A percentile compares a stretch with the other conserved stretches of the same genome.
phyloP scores from a whole-genome alignment of 1,140 invertebrate species.

The Ptiloglossa arizonensis region DNA sequence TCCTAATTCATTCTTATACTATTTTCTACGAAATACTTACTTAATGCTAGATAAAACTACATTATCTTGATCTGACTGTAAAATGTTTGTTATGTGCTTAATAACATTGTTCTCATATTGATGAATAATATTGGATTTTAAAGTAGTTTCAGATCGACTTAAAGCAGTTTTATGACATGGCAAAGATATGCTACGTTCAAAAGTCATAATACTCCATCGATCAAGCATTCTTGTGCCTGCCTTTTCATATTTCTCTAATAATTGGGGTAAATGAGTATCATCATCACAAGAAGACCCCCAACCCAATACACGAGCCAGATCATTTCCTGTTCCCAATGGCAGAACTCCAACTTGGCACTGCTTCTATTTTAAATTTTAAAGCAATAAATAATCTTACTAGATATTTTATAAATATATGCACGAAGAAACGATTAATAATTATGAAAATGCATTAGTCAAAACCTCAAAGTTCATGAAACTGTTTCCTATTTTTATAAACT shows the following conservation, averaged over 20 bases:
- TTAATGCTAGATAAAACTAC: constrained; percentile 90
- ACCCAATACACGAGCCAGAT: constrained; percentile 95
- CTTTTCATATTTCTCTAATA: constrained; percentile 96
- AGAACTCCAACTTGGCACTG: constrained; percentile 96
- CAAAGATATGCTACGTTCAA: constrained; percentile 88
- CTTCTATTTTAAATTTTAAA: constrained; percentile 83
- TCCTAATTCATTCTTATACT: too few relatives aligned
- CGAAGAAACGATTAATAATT: background rate
- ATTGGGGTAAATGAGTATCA: constrained; percentile 94
- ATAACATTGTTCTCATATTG: constrained; percentile 92
- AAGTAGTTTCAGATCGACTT: constrained; percentile 81
- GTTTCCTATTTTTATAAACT: background rate
- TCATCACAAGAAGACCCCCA: constrained; percentile 98
- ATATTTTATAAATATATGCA: background rate
- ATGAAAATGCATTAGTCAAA: background rate
- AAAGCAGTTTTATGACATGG: constrained; percentile 83
- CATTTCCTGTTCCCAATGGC: constrained; percentile 97
- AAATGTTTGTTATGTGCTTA: constrained; percentile 91
- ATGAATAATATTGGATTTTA: constrained; percentile 81
- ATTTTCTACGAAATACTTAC: constrained; percentile 79
- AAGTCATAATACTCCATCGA: constrained; percentile 97
- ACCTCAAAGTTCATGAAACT: background rate
- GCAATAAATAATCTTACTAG: constrained; percentile 30
- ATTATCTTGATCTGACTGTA: constrained; percentile 91
- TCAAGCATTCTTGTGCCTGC: constrained; percentile 98